Evolutionary conservation across 2,113 vertebrate species (phyloP), one percentile per base, ranked within the genome.

Genomic region (Podarcis raffonei): DNA sequence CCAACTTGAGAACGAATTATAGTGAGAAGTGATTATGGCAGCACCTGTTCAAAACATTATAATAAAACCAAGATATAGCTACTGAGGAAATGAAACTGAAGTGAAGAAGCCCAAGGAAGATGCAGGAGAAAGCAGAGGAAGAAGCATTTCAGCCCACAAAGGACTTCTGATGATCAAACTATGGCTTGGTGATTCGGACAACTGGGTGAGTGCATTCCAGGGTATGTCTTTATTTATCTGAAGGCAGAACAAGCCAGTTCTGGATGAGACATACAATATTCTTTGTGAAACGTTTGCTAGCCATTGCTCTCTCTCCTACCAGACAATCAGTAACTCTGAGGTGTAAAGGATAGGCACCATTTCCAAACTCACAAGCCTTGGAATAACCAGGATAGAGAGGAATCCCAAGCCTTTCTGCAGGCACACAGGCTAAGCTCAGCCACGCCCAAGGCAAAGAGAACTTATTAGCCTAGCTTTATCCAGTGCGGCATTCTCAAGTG

Each of bases 391-490:
- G 78, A 84, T 62, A 72, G 48, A 84, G 30, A 3, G 75, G 62
- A 30, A 82, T 92, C 86, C 77, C 80, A 85, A 32, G 88, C 84
- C 35, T 80, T 8, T 77, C 82, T 11, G 90, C 39, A 84, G 88
- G 66, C 0, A 15, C 4, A 9, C 0, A 23, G 5, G 81, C 32
- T 48, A 66, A 69, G 59, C 32, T 48, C 81, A 78, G 74, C 74
- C 6, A 57, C 66, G 65, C 91, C 91, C 81, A 87, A 90, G 22
- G 85, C 78, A 90, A 93, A 90, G 90, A 90, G 89, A 93, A 84
- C 16, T 1, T 3, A 93, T 91, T 89, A 93, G 93, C 89, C 94
- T 27, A 83, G 86, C 87, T 3, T 71, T 80, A 77, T 22, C 84
- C 18, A 2, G 32, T 16, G 92, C 86, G 4, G 85, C 84, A 79